Base-by-base conservation (phyloP, 2,113 vertebrate genomes). In the Saccopteryx bilineata region DNA sequence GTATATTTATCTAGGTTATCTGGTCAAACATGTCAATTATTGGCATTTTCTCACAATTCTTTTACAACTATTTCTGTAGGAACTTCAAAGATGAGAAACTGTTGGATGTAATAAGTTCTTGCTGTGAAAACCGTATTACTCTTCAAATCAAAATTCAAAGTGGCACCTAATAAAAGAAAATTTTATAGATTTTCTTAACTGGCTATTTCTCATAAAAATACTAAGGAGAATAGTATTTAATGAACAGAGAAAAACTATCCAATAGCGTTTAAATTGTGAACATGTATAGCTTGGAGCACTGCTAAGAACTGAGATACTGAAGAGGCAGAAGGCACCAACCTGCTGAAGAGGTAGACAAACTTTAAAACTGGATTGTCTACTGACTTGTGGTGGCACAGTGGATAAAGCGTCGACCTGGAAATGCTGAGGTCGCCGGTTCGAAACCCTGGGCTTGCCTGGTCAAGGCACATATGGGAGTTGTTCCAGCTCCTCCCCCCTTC, bases 131-230 rank as follows among this genome's bases (percentile, higher is more conserved):
- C 83, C 58, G 65, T 65, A 87, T 14, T 9, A 31, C 7, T 72
- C 61, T 93, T 76, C 65, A 89, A 92, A 85, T 86, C 23, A 90
- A 88, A 72, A 89, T 58, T 83, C 5, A 48, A 87, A 63, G 50
- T 28, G 26, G 19, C 6, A 79, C 24, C 21, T 46, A 74, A 74
- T 33, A 21, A 63, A 83, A 80, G n/a, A 79, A 83, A 66, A 81
- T 21, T n/a, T 69, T 68, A 87, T 0, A 68, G 76, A 52, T 82
- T 79, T 84, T 63, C 50, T 84, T 46, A 90, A 85, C 26, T 74
- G 50, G 78, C 21, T 91, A 46, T 52, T 85, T 50, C 93, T 89
- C 54, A 56, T 63, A 75, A 88, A 88, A 28, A 66, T 13, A 66
- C 28, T 69, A 46, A 46, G 0, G 13, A 96, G 52, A 85, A 50